phyloP scores from a whole-genome alignment of 2,113 vertebrate species.

The Hystrix brachyura region DNA sequence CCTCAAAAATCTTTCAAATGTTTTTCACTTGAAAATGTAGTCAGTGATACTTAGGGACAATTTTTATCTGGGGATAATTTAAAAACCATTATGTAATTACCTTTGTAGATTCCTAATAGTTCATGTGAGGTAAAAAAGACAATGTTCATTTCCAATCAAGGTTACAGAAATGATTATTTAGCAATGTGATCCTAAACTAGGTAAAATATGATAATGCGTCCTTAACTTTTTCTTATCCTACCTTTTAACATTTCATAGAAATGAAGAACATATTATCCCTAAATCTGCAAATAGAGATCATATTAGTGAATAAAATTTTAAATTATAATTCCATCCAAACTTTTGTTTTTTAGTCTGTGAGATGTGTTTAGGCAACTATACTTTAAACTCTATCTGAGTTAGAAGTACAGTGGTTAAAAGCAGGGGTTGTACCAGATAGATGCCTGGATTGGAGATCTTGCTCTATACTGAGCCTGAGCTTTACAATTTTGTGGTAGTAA shows the following conservation, averaged over 20 bases:
- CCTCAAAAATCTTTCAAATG: background rate
- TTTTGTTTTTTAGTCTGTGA: background rate
- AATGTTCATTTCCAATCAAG: background rate
- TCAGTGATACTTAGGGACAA: background rate
- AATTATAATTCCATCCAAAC: background rate
- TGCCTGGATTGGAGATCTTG: background rate
- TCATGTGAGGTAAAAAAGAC: background rate
- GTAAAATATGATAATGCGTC: background rate
- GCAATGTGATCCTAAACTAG: background rate
- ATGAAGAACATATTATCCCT: background rate
- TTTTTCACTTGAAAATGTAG: slow-evolving; percentile 44
- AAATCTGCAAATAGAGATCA: background rate
- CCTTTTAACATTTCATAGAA: background rate
- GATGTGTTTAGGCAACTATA: background rate
- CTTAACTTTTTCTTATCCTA: background rate
- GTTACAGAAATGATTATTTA: background rate
- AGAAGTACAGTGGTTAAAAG: background rate
- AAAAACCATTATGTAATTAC: background rate
- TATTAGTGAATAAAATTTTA: background rate
- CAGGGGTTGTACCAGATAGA: background rate
- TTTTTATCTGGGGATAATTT: background rate
- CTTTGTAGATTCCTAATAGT: background rate
- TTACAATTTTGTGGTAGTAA: background rate
- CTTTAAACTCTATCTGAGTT: background rate
- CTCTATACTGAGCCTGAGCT: background rate